Conservation (phyloP, 1,140 invertebrate species). For the Papilio xuthus region DNA sequence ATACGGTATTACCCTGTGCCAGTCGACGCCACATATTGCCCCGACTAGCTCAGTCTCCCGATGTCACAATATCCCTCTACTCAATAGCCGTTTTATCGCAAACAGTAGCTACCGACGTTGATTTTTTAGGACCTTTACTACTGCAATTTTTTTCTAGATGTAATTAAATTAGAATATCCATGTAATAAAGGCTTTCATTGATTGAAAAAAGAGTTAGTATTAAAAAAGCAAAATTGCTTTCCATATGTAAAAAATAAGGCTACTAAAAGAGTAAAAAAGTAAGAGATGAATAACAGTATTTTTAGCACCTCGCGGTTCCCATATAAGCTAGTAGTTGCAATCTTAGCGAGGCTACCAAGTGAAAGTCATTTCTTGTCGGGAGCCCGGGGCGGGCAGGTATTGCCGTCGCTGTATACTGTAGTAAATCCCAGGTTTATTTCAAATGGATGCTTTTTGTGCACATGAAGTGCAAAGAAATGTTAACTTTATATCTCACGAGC, state of each 20-base stretch:
- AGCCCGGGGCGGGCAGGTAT: neutral
- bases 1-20: conserved; percentile 50
- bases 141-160: neutral
- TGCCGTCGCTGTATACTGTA: neutral
- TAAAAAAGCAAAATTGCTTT: no score
- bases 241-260: neutral
- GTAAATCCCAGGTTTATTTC: neutral
- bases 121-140: neutral
- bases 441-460: neutral
- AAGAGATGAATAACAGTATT: neutral
- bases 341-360: conserved; percentile 27
- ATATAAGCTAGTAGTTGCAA: neutral
- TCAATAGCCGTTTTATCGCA: neutral
- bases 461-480: neutral
- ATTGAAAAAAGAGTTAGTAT: no score
- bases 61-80: conserved; percentile 5
- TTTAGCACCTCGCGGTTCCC: neutral
- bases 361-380: conserved; percentile 26
- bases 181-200: no score
- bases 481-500: no score
- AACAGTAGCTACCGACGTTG: neutral
- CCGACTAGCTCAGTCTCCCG: conserved; percentile 29
- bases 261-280: neutral
- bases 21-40: conserved; percentile 42
- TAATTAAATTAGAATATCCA: neutral